Conservation (phyloP, 2,797 vertebrate species). For the Cryptoprocta ferox region DNA sequence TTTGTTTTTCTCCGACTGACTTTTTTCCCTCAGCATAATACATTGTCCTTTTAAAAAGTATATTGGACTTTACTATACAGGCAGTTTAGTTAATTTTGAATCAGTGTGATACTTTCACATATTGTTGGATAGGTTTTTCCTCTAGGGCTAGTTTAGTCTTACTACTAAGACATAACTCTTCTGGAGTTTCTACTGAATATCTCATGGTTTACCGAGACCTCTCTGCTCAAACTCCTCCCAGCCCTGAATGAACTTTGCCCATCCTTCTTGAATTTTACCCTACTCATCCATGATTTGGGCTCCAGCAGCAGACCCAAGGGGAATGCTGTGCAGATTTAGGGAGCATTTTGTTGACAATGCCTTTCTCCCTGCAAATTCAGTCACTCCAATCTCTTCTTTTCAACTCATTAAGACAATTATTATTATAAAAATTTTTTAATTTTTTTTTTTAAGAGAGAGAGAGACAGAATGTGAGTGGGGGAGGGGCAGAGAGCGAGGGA, state of each 20-base stretch:
- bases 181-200: not conserved
- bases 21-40: not conserved
- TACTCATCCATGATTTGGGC: not conserved
- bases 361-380: not conserved
- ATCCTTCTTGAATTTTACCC: not conserved
- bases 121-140: not conserved
- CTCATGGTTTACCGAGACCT: not conserved
- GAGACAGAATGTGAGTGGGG: too few relatives aligned
- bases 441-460: too few relatives aligned
- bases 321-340: too few relatives aligned
- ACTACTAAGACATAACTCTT: not conserved
- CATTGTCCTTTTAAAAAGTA: not conserved
- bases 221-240: not conserved
- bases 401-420: not conserved
- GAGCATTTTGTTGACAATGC: not conserved
- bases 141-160: not conserved
- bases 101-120: not conserved
- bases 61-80: not conserved
- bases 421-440: too few relatives aligned
- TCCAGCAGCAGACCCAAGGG: not conserved
- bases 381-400: not conserved
- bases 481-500: too few relatives aligned
- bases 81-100: not conserved
- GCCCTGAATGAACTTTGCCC: not conserved
- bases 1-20: not conserved